Base-by-base conservation (phyloP, 2,113 vertebrate genomes). In the Sinosuthora webbiana region DNA sequence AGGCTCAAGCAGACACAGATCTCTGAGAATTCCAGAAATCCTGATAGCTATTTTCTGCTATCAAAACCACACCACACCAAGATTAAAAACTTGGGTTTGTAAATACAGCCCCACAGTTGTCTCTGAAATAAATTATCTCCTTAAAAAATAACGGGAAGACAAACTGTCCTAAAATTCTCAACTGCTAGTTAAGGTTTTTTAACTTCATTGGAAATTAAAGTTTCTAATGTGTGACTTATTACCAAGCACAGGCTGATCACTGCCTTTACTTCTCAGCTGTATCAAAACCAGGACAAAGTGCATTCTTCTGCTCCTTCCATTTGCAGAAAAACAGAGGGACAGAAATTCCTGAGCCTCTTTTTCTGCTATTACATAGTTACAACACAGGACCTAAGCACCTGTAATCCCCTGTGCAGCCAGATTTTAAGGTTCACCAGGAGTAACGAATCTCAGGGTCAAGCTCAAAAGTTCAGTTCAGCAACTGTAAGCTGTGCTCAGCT, bases 381-480 rank as follows among this genome's bases (percentile, higher is more conserved):
- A 84, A 20, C 4, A 71, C 8, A 65, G 50, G 28, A 81, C 44
- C 33, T 24, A 30, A 87, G 41, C 70, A 95, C 75, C 87, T 90
- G 82, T 73, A 91, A 30, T 37, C 45, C 37, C 45, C 80, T n/a
- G 24, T 23, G 67, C 59, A 87, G 84, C 56, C 91, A 87, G 87
- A 82, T 65, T 84, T 91, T 44, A 87, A 87, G 70, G 67, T 50
- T 95, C 74, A 85, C 50, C 45, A 77, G 75, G 59, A 94, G n/a
- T 21, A 88, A 87, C 76, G 75, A 82, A 87, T 74, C 78, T 50
- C 49, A 67, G 50, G 50, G 76, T 88, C 42, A 88, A 30, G 67
- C 70, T 85, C 78, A 17, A 87, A 73, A 73, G 90, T 83, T 91
- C 90, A 82, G 52, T 44, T 92, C 79, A 86, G 79, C 56, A 88